Evolutionary conservation across 2,888 invertebrate genomes (phyloP), one percentile per base, ranked within the genome.

Genomic region (Oscheius onirici): DNA sequence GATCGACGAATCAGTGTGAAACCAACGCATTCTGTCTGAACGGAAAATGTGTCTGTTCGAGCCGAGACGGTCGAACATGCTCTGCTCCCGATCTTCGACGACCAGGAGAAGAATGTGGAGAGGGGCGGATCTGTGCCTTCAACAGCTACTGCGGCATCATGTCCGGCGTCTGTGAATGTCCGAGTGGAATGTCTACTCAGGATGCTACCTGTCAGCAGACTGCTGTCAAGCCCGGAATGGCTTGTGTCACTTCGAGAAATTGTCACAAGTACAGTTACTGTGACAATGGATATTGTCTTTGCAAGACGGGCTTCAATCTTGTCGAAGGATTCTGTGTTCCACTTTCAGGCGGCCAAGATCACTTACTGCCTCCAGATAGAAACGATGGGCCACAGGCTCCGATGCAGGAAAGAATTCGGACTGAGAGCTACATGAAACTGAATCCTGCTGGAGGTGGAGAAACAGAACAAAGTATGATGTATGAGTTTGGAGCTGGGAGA

Each of bases 161-260:
- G 71, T 77, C 78, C 57, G 84, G 85, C 6, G 85, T 87, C 11
- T 86, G 86, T 67, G 86, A 86, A 67, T 86, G 86, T 58, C 84
- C 86, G 1, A 73, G 77, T 17, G 86, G 86, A 24, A 80, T 79
- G 79, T 73, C 74, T 3, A 80, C 81, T 1, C 72, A 68, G 6
- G 77, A 80, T 24, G 82, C 69, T 20, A 46, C 65, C 3, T 83
- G 86, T 69, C 75, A 81, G 17, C 82, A 76, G 46, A 83, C 84
- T 5, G 74, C 74, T 3, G 73, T 75, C 13, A 76, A 80, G 3
- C 73, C 76, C 49, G 86, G 86, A 20, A 76, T 77, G 5, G 77
- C 79, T n/a, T 86, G 86, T 61, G 77, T 80, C 20, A 79, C 80
- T 0, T 78, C 77, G 5, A 55, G 80, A 26, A 82, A 83, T 49